phyloP scores from a whole-genome alignment of 2,797 vertebrate genomes.

The Clangula hyemalis region DNA sequence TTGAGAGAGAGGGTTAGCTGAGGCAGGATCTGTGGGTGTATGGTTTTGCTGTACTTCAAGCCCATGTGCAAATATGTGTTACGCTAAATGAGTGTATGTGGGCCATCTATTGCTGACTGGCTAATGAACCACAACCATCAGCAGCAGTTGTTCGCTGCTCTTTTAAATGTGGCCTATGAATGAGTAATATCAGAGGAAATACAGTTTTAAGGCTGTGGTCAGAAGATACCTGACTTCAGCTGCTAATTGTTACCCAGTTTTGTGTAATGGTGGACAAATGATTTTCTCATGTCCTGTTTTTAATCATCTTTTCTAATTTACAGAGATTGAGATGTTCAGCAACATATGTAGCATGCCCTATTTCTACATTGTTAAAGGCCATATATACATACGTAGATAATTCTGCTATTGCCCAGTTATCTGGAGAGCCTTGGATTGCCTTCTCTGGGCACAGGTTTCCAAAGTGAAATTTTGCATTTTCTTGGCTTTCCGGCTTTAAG shows the following conservation, averaged over 20 bases:
- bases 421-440: background rate
- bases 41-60: background rate
- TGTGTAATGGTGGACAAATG: background rate
- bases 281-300: background rate
- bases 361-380: background rate
- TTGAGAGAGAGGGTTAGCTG: background rate
- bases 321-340: background rate
- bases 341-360: background rate
- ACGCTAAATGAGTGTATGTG: background rate
- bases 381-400: background rate
- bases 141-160: background rate
- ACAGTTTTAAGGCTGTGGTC: background rate
- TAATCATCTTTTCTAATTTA: background rate
- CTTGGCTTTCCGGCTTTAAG: background rate
- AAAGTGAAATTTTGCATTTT: background rate
- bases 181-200: constrained; percentile 4
- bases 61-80: constrained; percentile 5
- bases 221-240: background rate
- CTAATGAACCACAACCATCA: background rate
- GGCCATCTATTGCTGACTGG: background rate
- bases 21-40: background rate
- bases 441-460: background rate
- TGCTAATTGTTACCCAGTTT: background rate
- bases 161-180: background rate
- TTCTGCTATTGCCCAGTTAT: background rate